Conservation (phyloP, 2,113 vertebrate genomes). For the Amblyopsis rosae region DNA sequence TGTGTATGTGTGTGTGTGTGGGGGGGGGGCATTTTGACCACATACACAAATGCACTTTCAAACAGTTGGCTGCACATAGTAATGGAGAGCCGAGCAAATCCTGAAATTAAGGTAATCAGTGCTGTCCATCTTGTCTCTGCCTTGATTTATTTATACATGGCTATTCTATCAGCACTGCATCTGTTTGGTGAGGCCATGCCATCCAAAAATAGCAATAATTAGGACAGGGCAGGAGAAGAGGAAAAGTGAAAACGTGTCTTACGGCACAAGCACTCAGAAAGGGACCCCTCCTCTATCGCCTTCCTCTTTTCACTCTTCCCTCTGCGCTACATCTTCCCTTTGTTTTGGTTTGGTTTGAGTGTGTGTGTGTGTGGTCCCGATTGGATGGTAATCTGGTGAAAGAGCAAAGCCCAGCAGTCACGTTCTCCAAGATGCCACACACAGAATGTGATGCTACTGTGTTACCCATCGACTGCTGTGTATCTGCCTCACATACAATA, state of each 20-base stretch:
- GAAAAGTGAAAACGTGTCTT: slow-evolving; percentile 79
- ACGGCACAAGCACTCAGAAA: slow-evolving; percentile 53
- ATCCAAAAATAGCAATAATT: slow-evolving; percentile 76
- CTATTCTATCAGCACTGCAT: slow-evolving; percentile 71
- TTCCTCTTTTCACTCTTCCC: slow-evolving; percentile 29
- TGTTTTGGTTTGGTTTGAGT: slow-evolving; percentile 50
- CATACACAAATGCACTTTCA: slow-evolving; percentile 6
- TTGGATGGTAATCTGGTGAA: slow-evolving; percentile 60
- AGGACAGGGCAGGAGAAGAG: slow-evolving; percentile 74
- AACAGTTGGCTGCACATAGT: slow-evolving; percentile 7
- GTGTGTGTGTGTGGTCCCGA: slow-evolving; percentile 50
- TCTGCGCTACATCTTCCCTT: slow-evolving; percentile 47
- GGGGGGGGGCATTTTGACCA: slow-evolving; percentile 18
- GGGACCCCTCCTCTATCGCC: slow-evolving; percentile 41
- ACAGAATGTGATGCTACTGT: slow-evolving; percentile 38
- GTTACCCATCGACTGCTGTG: slow-evolving; percentile 11
- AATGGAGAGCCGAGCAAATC: slow-evolving; percentile 14
- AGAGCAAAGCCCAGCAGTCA: slow-evolving; percentile 49
- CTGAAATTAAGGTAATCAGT: slow-evolving; percentile 44
- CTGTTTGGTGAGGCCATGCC: slow-evolving; percentile 68
- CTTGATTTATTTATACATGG: slow-evolving; percentile 71
- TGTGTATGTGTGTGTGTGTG: background rate
- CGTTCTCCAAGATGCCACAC: slow-evolving; percentile 57
- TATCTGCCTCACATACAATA: background rate
- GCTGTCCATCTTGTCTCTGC: slow-evolving; percentile 68